phyloP scores from a whole-genome alignment of 2,797 vertebrate species.

The Lepus oiostolus region DNA sequence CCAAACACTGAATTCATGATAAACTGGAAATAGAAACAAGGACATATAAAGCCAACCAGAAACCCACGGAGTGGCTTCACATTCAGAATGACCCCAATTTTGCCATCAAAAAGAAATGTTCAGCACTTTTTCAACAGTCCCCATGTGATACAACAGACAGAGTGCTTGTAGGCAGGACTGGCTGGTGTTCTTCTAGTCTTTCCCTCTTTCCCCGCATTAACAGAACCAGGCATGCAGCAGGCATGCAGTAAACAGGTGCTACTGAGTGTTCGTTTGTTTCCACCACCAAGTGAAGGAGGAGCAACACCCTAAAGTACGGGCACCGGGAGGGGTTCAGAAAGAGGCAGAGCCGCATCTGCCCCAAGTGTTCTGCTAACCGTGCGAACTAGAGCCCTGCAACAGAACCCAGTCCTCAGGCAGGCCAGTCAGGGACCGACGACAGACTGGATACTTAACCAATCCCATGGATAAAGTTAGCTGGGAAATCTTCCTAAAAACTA shows the following conservation, averaged over 20 bases:
- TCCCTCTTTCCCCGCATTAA: neutral
- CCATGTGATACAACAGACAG: constrained; percentile 2
- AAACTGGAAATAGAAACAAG: constrained; percentile 87
- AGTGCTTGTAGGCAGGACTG: constrained; percentile 2
- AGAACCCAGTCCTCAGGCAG: neutral
- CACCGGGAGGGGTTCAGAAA: neutral
- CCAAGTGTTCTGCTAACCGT: neutral
- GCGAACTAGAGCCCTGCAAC: neutral
- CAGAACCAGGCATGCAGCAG: neutral
- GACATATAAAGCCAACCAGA: constrained; percentile 85
- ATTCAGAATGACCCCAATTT: constrained; percentile 79
- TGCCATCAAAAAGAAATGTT: constrained; percentile 59
- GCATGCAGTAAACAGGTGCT: neutral
- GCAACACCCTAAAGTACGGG: constrained; percentile 21
- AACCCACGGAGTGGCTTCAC: constrained; percentile 81
- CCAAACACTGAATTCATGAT: constrained; percentile 86
- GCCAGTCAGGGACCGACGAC: neutral
- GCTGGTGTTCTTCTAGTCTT: constrained; percentile 35
- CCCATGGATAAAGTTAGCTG: neutral
- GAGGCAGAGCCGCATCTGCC: neutral
- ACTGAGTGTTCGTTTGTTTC: neutral
- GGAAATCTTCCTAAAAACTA: constrained; percentile 34
- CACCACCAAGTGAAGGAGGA: constrained; percentile 35
- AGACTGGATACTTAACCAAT: neutral
- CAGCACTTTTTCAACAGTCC: constrained; percentile 58